phyloP scores from a whole-genome alignment of 2,888 invertebrate genomes.

The Unio pictorum region DNA sequence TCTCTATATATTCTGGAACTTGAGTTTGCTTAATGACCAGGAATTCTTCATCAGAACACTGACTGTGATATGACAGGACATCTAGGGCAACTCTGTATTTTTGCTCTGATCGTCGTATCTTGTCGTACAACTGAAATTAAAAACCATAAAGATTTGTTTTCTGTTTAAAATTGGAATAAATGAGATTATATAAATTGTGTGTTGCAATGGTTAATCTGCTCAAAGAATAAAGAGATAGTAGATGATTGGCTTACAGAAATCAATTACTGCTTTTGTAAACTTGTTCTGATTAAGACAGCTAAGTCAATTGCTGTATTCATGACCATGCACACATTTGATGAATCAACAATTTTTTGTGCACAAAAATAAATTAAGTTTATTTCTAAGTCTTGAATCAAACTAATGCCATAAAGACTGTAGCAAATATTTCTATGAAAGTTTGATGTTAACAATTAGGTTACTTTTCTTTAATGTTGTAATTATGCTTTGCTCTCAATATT shows the following conservation, averaged over 20 bases:
- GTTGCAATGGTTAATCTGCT: too few species aligned
- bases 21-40: slow-evolving; percentile 43
- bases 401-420: too few species aligned
- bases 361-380: too few species aligned
- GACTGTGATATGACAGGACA: slow-evolving; percentile 87
- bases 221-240: too few species aligned
- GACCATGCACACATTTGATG: too few species aligned
- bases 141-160: background rate
- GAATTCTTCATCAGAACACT: slow-evolving; percentile 81
- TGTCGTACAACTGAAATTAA: slow-evolving; percentile 79
- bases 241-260: too few species aligned
- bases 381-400: too few species aligned
- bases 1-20: slow-evolving; percentile 53
- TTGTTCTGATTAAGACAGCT: too few species aligned
- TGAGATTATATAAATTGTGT: too few species aligned
- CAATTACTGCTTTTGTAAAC: background rate
- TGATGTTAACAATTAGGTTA: background rate
- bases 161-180: too few species aligned
- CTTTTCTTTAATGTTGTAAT: background rate
- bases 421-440: background rate
- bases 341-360: too few species aligned
- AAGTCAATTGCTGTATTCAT: too few species aligned
- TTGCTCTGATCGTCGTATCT: slow-evolving; percentile 86
- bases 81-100: slow-evolving; percentile 86
- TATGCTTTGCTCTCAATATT: background rate